Evolutionary conservation across 2,797 vertebrate genomes (phyloP).

Genomic region (Austrolebias charrua): DNA sequence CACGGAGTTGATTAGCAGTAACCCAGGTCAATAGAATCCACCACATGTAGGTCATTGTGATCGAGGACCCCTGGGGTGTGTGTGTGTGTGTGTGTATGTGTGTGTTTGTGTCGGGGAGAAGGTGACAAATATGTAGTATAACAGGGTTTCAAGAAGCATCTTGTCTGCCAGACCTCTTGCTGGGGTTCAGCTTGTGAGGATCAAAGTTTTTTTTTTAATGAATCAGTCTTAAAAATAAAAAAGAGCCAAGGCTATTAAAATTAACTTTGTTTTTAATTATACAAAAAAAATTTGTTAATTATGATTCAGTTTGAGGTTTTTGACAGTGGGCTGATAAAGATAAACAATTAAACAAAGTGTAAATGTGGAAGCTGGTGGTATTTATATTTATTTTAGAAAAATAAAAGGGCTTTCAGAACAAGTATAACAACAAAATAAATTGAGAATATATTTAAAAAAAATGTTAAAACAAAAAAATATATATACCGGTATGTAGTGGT

Average conservation of each 20-base stretch:
- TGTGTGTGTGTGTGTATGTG: slow-evolving; percentile 9
- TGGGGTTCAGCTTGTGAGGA: slow-evolving; percentile 14
- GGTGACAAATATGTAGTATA: slow-evolving; percentile 8
- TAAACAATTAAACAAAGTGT: background rate
- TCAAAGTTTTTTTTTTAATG: slow-evolving; percentile 27
- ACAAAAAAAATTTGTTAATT: background rate
- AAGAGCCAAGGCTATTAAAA: background rate
- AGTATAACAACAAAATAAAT: background rate
- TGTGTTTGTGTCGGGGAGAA: background rate
- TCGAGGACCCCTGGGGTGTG: slow-evolving; percentile 53
- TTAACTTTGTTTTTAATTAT: background rate
- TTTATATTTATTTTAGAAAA: background rate
- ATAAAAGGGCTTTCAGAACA: slow-evolving; percentile 8
- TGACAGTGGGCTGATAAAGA: background rate
- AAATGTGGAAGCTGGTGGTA: background rate
- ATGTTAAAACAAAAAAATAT: too few species aligned
- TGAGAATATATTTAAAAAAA: background rate
- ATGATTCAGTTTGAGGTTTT: background rate
- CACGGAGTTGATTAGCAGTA: slow-evolving; percentile 70
- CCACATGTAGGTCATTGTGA: slow-evolving; percentile 76
- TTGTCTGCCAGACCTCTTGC: slow-evolving; percentile 16
- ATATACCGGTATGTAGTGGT: too few species aligned
- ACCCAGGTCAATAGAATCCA: slow-evolving; percentile 75
- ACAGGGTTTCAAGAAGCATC: slow-evolving; percentile 22
- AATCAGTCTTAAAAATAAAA: slow-evolving; percentile 5